These are phyloP conservation scores for Bombus balteatus DNA, from an alignment of 1,140 invertebrate species.

Conservation along the genomic window DNA sequence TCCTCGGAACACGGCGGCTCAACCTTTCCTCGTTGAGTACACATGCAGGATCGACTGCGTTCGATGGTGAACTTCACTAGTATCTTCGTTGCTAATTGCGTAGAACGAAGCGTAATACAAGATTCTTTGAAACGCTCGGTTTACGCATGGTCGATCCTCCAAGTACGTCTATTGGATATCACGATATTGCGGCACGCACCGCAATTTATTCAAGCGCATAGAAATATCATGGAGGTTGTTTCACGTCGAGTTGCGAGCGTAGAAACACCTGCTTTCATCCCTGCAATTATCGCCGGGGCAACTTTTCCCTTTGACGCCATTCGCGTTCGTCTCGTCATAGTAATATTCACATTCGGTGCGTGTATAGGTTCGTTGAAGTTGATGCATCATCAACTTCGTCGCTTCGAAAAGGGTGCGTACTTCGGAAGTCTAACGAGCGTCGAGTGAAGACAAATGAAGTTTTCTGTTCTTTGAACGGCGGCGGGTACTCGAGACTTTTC, in stretches of 20 bases:
- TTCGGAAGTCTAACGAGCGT: neutral
- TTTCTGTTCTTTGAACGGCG: neutral
- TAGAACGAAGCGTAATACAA: neutral
- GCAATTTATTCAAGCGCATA: conserved; percentile 12
- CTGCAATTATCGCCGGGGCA: conserved; percentile 19
- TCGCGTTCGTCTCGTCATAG: neutral
- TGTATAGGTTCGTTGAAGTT: conserved; percentile 1
- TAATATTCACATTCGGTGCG: neutral
- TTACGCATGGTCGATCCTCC: neutral
- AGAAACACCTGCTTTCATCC: conserved; percentile 17
- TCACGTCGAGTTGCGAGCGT: neutral
- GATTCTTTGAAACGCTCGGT: neutral
- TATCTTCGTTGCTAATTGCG: conserved; percentile 10
- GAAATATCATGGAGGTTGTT: conserved; percentile 1
- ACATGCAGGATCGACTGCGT: neutral
- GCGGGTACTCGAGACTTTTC: neutral
- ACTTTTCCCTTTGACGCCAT: neutral
- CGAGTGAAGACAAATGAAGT: conserved; percentile 12
- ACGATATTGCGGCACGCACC: neutral
- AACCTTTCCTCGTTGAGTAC: neutral
- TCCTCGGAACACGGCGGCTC: neutral
- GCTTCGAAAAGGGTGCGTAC: no score
- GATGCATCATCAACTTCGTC: conserved; percentile 19
- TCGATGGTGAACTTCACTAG: neutral
- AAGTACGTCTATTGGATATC: neutral